phyloP scores from a whole-genome alignment of 2,113 vertebrate genomes.

The Brachionichthys hirsutus region DNA sequence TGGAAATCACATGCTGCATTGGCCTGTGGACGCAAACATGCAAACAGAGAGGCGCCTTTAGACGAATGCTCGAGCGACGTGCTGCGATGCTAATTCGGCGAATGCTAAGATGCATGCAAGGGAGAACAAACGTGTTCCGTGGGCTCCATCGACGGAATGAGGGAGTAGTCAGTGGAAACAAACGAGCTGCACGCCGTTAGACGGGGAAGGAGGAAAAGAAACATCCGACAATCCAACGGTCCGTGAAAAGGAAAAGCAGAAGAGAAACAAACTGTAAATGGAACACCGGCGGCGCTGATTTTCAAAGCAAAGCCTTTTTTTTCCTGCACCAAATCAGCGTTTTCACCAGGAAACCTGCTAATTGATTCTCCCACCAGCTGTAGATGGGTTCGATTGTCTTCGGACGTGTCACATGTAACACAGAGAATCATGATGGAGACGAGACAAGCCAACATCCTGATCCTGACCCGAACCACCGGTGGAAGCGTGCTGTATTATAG shows the following conservation, averaged over 20 bases:
- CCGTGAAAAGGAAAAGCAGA: constrained; percentile 35
- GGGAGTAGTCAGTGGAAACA: constrained; percentile 52
- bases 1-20: constrained; percentile 43
- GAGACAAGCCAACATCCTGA: too few relatives aligned
- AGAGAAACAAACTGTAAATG: too few relatives aligned
- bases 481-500: too few relatives aligned
- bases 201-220: constrained; percentile 15
- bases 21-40: constrained; percentile 15
- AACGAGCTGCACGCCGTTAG: constrained; percentile 24
- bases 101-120: constrained; percentile 16
- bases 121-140: constrained; percentile 22
- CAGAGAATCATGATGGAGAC: too few relatives aligned
- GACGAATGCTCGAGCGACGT: constrained; percentile 31
- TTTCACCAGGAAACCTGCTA: too few relatives aligned
- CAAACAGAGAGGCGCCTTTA: constrained; percentile 10
- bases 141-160: constrained; percentile 35
- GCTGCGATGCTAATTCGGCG: constrained; percentile 16
- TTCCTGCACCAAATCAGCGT: too few relatives aligned
- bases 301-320: too few relatives aligned
- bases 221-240: constrained; percentile 9
- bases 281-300: too few relatives aligned
- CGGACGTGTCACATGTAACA: too few relatives aligned
- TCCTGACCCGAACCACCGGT: too few relatives aligned
- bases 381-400: too few relatives aligned
- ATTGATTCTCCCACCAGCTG: too few relatives aligned